Evolutionary conservation across 2,888 invertebrate genomes (phyloP).

Genomic region (Pardosa pseudoannulata): DNA sequence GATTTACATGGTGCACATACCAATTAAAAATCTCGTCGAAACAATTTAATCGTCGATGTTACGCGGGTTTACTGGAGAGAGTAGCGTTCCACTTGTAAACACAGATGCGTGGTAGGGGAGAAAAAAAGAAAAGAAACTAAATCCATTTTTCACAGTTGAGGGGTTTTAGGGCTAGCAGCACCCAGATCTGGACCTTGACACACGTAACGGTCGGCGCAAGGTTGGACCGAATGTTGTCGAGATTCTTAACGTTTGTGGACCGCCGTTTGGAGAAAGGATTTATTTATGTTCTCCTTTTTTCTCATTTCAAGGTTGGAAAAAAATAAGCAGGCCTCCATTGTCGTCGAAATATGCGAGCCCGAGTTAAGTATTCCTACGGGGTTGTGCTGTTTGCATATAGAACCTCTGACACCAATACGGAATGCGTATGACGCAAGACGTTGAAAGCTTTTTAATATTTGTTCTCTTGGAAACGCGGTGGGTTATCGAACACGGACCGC

Average conservation of each 20-base stretch:
- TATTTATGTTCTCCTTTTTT: too few relatives aligned
- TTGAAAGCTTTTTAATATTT: too few relatives aligned
- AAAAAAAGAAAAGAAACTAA: too few relatives aligned
- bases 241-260: neutral
- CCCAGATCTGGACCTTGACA: neutral
- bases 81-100: neutral
- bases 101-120: neutral
- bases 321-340: neutral
- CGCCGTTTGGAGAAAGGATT: neutral
- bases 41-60: neutral
- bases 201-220: slow-evolving; percentile 2
- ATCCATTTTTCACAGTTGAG: slow-evolving; percentile 1
- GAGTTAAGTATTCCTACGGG: neutral
- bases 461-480: too few relatives aligned
- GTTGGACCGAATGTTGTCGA: neutral
- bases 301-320: too few relatives aligned
- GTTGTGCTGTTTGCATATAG: neutral
- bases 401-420: neutral
- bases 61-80: neutral
- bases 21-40: too few relatives aligned
- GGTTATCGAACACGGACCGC: too few relatives aligned
- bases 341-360: neutral
- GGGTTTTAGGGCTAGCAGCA: neutral
- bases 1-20: too few relatives aligned
- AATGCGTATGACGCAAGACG: too few relatives aligned